These are phyloP conservation scores for Chouioia cunea DNA, from an alignment of 2,888 invertebrate genomes.

Conservation along the genomic window DNA sequence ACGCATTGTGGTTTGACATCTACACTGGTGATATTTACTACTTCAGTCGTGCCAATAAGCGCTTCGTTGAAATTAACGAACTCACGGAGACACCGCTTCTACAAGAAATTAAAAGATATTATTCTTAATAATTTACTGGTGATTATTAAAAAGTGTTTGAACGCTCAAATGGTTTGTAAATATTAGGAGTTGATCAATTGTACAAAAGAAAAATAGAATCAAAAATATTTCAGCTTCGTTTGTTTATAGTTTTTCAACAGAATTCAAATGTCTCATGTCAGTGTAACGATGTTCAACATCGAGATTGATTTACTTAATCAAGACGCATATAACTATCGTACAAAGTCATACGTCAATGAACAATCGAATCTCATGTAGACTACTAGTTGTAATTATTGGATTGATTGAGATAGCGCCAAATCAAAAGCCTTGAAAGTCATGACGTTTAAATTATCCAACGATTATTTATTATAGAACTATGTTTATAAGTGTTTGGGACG, in stretches of 20 bases:
- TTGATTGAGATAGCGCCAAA: not conserved
- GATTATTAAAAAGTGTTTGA: too few species aligned
- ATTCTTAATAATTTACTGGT: conserved; percentile 71
- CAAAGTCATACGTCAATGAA: conserved; percentile 3
- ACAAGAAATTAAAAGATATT: conserved; percentile 83
- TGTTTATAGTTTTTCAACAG: not conserved
- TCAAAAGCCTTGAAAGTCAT: conserved; percentile 12
- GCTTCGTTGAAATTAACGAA: conserved; percentile 90
- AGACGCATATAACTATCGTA: conserved; percentile 16
- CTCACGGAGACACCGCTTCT: conserved; percentile 80
- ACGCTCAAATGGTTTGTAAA: too few species aligned
- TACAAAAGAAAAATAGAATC: too few species aligned
- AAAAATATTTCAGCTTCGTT: not conserved
- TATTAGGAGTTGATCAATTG: too few species aligned
- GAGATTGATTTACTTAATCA: not conserved
- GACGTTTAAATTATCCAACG: not conserved
- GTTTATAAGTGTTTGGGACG: not conserved
- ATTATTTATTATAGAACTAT: not conserved
- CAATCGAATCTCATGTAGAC: conserved; percentile 17
- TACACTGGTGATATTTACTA: conserved; percentile 96
- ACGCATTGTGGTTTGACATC: conserved; percentile 98
- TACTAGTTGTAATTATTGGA: not conserved
- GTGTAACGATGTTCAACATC: conserved; percentile 7
- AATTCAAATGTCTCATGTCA: not conserved
- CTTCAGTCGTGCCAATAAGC: conserved; percentile 89